Evolutionary conservation across 1,140 invertebrate species (phyloP).

Genomic region (Ceratina australensis): DNA sequence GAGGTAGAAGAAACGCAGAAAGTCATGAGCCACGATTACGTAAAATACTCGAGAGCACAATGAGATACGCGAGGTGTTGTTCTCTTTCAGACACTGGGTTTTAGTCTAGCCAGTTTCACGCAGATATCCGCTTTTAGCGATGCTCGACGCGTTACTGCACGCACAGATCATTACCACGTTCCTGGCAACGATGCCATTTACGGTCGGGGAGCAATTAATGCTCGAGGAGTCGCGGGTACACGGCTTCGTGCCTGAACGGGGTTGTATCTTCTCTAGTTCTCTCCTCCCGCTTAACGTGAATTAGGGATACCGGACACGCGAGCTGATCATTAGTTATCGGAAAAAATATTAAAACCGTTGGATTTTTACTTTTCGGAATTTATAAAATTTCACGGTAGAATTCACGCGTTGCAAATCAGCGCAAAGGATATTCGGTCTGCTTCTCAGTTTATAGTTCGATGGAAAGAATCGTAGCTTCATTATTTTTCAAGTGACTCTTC

Average conservation of each 20-base stretch:
- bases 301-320: not conserved
- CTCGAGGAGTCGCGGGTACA: not conserved
- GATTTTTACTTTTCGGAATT: no score
- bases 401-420: no score
- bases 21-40: constrained; percentile 41
- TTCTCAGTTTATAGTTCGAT: no score
- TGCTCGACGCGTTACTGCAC: constrained; percentile 23
- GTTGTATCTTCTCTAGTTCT: not conserved
- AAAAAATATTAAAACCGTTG: not conserved
- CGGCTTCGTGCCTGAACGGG: not conserved
- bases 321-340: not conserved
- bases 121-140: constrained; percentile 29
- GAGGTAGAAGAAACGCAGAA: constrained; percentile 41
- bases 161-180: constrained; percentile 22
- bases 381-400: no score
- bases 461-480: no score
- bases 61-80: constrained; percentile 35
- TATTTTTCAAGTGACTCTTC: no score
- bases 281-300: not conserved
- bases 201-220: constrained; percentile 15
- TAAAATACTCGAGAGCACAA: constrained; percentile 40
- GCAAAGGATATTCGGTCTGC: no score
- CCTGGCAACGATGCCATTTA: constrained; percentile 25
- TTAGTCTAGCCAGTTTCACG: constrained; percentile 6
- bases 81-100: constrained; percentile 19